Evolutionary conservation across 2,797 vertebrate genomes (phyloP).

Genomic region (Luscinia luscinia): DNA sequence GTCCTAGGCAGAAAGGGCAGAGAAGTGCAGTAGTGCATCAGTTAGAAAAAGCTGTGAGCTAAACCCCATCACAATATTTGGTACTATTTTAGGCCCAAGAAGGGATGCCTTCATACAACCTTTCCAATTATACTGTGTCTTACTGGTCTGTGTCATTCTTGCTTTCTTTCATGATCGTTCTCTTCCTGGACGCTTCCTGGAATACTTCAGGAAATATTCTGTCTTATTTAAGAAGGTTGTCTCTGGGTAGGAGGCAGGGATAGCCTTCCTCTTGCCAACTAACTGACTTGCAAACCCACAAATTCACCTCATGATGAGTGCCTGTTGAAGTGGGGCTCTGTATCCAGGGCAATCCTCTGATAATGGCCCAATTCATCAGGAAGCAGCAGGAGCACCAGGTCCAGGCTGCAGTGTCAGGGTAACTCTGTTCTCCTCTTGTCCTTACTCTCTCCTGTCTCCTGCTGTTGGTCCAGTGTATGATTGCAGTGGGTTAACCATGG

Average conservation of each 20-base stretch:
- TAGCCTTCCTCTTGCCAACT: background rate
- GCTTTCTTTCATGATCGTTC: background rate
- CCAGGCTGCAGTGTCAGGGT: background rate
- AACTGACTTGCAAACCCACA: background rate
- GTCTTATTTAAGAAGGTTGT: background rate
- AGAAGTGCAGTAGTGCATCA: background rate
- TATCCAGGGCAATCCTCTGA: background rate
- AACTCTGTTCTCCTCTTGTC: background rate
- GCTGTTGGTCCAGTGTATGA: background rate
- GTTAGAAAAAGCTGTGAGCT: background rate
- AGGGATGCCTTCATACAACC: background rate
- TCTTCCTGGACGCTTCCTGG: background rate
- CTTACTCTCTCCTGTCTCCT: background rate
- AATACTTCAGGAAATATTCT: background rate
- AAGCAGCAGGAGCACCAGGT: background rate
- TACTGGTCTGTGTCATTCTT: background rate
- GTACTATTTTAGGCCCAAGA: background rate
- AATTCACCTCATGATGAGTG: background rate
- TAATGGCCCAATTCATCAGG: background rate
- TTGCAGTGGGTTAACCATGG: background rate
- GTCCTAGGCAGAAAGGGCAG: background rate
- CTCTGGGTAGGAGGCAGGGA: background rate
- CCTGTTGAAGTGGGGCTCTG: background rate
- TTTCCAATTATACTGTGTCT: background rate
- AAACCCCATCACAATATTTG: background rate